Conservation (phyloP, 2,797 vertebrate genomes). For the Phataginus tricuspis region DNA sequence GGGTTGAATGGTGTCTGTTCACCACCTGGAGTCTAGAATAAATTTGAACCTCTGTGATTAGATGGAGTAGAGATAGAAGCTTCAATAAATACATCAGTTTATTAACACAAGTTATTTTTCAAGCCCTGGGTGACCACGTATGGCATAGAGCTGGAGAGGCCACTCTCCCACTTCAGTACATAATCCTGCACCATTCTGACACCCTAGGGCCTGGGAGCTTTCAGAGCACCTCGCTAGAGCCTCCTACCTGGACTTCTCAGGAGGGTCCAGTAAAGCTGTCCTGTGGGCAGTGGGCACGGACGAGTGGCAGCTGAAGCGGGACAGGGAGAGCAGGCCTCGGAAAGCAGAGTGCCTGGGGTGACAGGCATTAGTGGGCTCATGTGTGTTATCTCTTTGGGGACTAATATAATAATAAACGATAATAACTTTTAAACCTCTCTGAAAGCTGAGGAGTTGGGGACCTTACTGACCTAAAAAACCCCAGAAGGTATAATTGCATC, state of each 20-base stretch:
- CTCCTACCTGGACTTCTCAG: neutral
- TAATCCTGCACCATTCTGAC: neutral
- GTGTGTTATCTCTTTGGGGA: neutral
- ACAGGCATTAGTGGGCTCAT: neutral
- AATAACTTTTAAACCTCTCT: neutral
- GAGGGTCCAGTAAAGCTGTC: neutral
- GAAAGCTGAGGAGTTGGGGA: neutral
- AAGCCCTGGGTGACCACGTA: neutral
- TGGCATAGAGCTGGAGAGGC: neutral
- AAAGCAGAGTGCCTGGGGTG: neutral
- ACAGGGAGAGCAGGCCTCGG: neutral
- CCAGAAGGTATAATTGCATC: neutral
- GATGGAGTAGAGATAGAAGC: neutral
- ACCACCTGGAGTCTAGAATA: neutral
- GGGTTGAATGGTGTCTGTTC: neutral
- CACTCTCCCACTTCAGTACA: neutral
- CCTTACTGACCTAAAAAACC: neutral
- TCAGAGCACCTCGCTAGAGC: neutral
- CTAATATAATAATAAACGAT: neutral
- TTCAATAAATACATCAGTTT: neutral
- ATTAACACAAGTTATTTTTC: neutral
- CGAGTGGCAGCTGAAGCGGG: neutral
- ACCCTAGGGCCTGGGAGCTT: neutral
- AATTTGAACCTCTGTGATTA: neutral
- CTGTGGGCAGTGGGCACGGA: neutral